These are phyloP conservation scores for Sardinella longiceps DNA, from an alignment of 2,797 vertebrate species.

Conservation along the genomic window DNA sequence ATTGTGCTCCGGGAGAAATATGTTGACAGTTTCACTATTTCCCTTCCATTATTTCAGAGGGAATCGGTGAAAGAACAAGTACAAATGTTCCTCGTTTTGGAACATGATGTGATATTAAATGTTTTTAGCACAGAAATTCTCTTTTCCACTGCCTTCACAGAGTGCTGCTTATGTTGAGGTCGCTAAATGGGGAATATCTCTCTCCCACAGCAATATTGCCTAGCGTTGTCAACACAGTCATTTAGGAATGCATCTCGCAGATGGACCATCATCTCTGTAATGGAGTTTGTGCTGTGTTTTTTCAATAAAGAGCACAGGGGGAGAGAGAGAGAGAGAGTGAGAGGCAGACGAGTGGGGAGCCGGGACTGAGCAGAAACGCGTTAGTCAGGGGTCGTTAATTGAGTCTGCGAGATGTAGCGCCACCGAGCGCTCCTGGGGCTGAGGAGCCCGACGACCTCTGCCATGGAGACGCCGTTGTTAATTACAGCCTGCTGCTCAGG, in stretches of 20 bases:
- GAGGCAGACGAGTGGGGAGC: slow-evolving; percentile 37
- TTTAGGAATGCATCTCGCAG: slow-evolving; percentile 48
- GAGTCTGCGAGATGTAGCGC: slow-evolving; percentile 61
- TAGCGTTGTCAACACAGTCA: slow-evolving; percentile 53
- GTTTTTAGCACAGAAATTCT: slow-evolving; percentile 11
- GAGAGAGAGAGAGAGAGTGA: slow-evolving; percentile 30
- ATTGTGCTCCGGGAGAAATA: slow-evolving; percentile 19
- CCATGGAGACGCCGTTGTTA: slow-evolving; percentile 51
- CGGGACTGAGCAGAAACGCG: slow-evolving; percentile 52
- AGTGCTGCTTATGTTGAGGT: background rate
- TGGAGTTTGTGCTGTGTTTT: slow-evolving; percentile 44
- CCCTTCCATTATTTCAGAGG: background rate
- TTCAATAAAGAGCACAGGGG: slow-evolving; percentile 17
- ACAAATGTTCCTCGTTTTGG: slow-evolving; percentile 16
- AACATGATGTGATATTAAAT: slow-evolving; percentile 19
- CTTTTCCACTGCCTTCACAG: background rate
- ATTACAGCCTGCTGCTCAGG: slow-evolving; percentile 57
- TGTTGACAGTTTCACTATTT: slow-evolving; percentile 22
- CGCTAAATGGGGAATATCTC: slow-evolving; percentile 19
- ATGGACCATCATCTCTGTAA: slow-evolving; percentile 56
- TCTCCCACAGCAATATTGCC: slow-evolving; percentile 29
- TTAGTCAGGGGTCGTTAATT: slow-evolving; percentile 63
- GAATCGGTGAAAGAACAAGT: slow-evolving; percentile 19
- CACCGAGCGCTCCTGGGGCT: slow-evolving; percentile 38
- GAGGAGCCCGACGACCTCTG: slow-evolving; percentile 64